Evolutionary conservation across 2,888 invertebrate genomes (phyloP).

Genomic region (Myathropa florea): DNA sequence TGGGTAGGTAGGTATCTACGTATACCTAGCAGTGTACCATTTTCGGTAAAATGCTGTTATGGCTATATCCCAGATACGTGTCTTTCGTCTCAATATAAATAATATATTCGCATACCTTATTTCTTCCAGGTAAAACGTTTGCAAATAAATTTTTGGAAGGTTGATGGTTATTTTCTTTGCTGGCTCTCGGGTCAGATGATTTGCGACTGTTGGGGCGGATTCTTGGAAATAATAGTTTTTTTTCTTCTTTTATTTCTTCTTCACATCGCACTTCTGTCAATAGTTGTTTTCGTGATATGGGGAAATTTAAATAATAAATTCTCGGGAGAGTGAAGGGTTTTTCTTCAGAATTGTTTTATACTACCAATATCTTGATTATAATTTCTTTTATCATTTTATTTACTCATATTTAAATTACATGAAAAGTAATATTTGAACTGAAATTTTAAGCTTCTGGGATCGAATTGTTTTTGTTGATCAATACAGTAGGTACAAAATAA

Average conservation of each 20-base stretch:
- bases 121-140: constrained; percentile 60
- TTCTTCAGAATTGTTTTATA: too few species aligned
- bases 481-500: too few species aligned
- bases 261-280: background rate
- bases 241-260: background rate
- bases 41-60: constrained; percentile 57
- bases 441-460: too few species aligned
- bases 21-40: constrained; percentile 31
- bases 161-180: constrained; percentile 66
- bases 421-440: too few species aligned
- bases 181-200: constrained; percentile 55
- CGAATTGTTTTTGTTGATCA: too few species aligned
- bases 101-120: constrained; percentile 62
- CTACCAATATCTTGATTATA: too few species aligned
- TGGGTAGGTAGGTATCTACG: constrained; percentile 1
- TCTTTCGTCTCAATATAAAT: constrained; percentile 64
- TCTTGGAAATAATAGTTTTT: constrained; percentile 48
- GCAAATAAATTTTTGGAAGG: constrained; percentile 67
- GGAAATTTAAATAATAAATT: constrained; percentile 48
- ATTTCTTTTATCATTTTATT: too few species aligned
- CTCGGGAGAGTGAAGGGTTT: background rate
- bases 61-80: constrained; percentile 66
- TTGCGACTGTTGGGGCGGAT: constrained; percentile 55
- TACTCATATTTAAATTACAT: too few species aligned
- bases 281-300: background rate